Evolutionary conservation across 2,888 invertebrate genomes (phyloP), one percentile per base, ranked within the genome.

Genomic region (Meiosimyza platycephala): DNA sequence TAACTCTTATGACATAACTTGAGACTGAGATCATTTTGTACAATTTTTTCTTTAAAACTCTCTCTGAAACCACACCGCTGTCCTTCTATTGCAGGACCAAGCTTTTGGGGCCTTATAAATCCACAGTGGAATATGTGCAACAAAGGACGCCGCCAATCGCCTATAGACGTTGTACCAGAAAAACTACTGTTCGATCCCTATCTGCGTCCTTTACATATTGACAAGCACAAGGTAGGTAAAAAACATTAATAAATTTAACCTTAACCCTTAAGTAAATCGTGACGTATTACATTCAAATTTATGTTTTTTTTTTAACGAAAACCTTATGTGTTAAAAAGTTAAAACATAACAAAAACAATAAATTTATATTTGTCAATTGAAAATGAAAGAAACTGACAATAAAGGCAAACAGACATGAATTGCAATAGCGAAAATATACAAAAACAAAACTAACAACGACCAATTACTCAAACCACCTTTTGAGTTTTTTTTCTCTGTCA

Each of bases 51-150:
- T 9, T 47, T 60, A 22, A 60, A 60, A 12, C 3, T 4, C 3
- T 22, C 3, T 22, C 3, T 22, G 3, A 22, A 22, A 22, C 22
- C 22, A 22, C 40, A 15, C 70, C 22, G 60, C 12, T 63, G 6
- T 64, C 33, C 57, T 52, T 54, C 40, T 9, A 15, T 77, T 89
- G 3, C 90, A 97, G 99, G 99, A 89, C 98, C 98, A 65, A 94
- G 95, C 72, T 98, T 97, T 89, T 99, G 99, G 99, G 98, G 99
- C 73, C 91, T 97, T 79, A 95, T 98, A 89, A 98, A 98, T 90
- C 96, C 97, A 15, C 97, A 98, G 87, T 99, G 99, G 99, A 94
- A 94, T 85, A 93, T 99, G 91, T 99, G 99, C 90, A 95, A 94
- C 88, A 96, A 96, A 88, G 99, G 99, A 62, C 91, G 95, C 76